Evolutionary conservation across 2,797 vertebrate genomes (phyloP).

Genomic region (Podarcis lilfordi): DNA sequence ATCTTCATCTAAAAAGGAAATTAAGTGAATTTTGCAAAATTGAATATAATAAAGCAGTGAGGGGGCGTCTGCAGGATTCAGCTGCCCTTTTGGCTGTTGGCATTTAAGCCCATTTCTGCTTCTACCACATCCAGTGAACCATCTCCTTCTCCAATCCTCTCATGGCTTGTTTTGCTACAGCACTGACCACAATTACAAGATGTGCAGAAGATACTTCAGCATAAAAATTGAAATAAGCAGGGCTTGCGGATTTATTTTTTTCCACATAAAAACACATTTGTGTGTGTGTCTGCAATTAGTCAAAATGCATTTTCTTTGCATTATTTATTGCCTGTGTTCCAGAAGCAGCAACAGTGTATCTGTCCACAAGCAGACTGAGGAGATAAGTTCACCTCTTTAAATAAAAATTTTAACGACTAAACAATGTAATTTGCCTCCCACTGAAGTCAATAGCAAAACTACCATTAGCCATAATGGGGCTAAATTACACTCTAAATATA

Average conservation of each 20-base stretch:
- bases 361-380: rapidly evolving
- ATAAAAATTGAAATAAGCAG: conserved; percentile 3
- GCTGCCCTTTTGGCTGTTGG: conserved; percentile 33
- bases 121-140: conserved; percentile 3
- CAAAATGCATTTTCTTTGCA: background rate
- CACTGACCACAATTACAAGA: conserved; percentile 31
- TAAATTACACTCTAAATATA: conserved; percentile 11
- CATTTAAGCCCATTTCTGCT: conserved; percentile 33
- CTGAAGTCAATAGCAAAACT: conserved; percentile 2
- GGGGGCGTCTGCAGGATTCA: conserved; percentile 39
- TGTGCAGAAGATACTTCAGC: background rate
- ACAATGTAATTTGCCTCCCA: conserved; percentile 15
- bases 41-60: conserved; percentile 50
- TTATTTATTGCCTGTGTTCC: conserved; percentile 19
- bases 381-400: conserved; percentile 6
- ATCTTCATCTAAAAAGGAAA: background rate
- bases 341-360: background rate
- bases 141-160: conserved; percentile 31
- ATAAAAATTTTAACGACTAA: conserved; percentile 11
- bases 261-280: background rate
- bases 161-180: conserved; percentile 36
- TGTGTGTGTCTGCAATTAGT: conserved; percentile 1
- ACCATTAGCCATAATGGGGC: background rate
- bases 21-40: conserved; percentile 61
- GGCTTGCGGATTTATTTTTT: background rate